Conservation (phyloP, 2,888 invertebrate species). For the Folsomia manolachei region DNA sequence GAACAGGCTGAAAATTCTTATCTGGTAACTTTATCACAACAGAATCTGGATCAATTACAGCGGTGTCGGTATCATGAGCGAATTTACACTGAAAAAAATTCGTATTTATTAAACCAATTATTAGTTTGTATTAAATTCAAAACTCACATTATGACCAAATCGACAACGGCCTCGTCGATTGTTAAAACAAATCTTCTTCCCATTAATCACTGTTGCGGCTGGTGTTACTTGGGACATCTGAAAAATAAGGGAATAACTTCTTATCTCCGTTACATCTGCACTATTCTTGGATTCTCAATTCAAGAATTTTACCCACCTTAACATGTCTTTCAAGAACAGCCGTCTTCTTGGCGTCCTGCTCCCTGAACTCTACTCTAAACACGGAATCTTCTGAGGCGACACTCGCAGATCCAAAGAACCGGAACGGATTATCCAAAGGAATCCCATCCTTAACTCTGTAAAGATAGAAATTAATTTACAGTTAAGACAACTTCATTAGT, state of each 20-base stretch:
- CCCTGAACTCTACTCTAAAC: conserved; percentile 41
- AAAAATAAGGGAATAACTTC: background rate
- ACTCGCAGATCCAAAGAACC: conserved; percentile 20
- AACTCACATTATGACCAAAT: conserved; percentile 70
- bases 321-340: conserved; percentile 44
- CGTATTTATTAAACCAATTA: too few species aligned
- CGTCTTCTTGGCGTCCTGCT: conserved; percentile 38
- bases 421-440: conserved; percentile 32
- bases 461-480: background rate
- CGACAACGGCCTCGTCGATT: conserved; percentile 84
- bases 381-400: conserved; percentile 39
- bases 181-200: conserved; percentile 89
- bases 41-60: conserved; percentile 17
- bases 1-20: background rate
- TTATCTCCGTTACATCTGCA: background rate
- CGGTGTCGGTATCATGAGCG: conserved; percentile 81
- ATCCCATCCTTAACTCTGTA: background rate
- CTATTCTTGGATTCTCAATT: too few species aligned
- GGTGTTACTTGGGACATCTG: conserved; percentile 68
- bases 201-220: conserved; percentile 75
- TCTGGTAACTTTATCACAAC: background rate
- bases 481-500: too few species aligned
- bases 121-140: too few species aligned
- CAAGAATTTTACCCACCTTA: conserved; percentile 31
- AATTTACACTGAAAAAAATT: conserved; percentile 69